phyloP scores from a whole-genome alignment of 2,888 invertebrate species.

The Willowsia nigromaculata region DNA sequence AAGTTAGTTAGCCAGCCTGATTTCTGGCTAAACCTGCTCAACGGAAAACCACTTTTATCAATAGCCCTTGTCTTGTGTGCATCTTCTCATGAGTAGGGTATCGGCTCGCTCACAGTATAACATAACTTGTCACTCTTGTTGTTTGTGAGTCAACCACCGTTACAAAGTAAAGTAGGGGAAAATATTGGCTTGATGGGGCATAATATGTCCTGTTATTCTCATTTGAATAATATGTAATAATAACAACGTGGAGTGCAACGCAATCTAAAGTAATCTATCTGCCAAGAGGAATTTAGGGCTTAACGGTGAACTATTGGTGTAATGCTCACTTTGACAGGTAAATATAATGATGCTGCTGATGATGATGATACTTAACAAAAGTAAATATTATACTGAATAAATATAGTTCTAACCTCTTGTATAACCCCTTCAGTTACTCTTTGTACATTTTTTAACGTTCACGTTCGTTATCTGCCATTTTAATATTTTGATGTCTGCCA shows the following conservation, averaged over 20 bases:
- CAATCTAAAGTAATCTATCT: not conserved
- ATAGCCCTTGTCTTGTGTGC: not conserved
- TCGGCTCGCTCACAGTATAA: not conserved
- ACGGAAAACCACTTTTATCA: slow-evolving; percentile 40
- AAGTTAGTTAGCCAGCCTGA: not conserved
- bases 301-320: slow-evolving; percentile 5
- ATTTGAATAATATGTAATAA: not conserved
- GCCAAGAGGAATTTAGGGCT: not conserved
- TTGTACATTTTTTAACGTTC: not conserved
- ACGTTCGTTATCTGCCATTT: not conserved
- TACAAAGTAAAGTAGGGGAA: not conserved
- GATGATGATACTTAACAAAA: not conserved
- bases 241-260: not conserved
- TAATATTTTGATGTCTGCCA: not conserved
- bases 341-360: not conserved
- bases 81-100: not conserved
- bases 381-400: not conserved
- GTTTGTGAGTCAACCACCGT: slow-evolving; percentile 39
- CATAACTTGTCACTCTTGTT: slow-evolving; percentile 31
- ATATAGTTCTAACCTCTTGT: not conserved
- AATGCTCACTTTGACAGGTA: not conserved
- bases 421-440: not conserved
- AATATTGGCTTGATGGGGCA: not conserved
- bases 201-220: slow-evolving; percentile 26
- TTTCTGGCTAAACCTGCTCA: slow-evolving; percentile 23